phyloP scores from a whole-genome alignment of 2,113 vertebrate genomes.

The Camelus bactrianus region DNA sequence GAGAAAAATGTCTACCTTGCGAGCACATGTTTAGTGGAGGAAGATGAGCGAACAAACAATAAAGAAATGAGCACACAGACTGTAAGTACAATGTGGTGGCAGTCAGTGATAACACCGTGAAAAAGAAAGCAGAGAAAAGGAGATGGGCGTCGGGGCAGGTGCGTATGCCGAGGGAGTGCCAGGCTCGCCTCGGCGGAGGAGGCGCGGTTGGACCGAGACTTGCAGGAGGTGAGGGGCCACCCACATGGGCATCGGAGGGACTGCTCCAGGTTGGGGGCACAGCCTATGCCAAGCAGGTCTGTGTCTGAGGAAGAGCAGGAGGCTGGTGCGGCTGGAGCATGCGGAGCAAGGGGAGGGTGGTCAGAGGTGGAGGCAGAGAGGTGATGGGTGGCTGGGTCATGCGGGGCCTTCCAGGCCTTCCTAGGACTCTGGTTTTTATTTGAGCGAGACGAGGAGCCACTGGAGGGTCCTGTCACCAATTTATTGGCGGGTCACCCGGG shows the following conservation, averaged over 20 bases:
- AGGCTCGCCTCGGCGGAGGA: background rate
- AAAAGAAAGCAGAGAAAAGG: too few relatives aligned
- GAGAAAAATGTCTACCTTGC: background rate
- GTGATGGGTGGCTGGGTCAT: accelerated
- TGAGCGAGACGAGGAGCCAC: accelerated
- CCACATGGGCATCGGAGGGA: background rate
- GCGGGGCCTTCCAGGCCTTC: background rate
- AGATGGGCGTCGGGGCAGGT: background rate
- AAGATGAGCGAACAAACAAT: background rate
- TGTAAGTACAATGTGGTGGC: accelerated
- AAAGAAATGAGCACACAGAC: background rate
- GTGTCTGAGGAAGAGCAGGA: background rate
- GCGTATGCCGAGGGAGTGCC: background rate
- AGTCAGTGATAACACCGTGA: accelerated
- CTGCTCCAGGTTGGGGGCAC: accelerated
- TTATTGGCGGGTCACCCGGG: accelerated
- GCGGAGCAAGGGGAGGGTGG: background rate
- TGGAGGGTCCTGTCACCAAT: background rate
- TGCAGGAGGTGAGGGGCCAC: background rate
- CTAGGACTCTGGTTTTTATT: background rate
- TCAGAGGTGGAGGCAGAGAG: background rate
- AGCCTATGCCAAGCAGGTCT: background rate
- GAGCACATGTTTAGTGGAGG: background rate
- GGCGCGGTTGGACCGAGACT: background rate
- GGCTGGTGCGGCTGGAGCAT: background rate